Evolutionary conservation across 2,888 invertebrate species (phyloP).

Genomic region (Myopa testacea): DNA sequence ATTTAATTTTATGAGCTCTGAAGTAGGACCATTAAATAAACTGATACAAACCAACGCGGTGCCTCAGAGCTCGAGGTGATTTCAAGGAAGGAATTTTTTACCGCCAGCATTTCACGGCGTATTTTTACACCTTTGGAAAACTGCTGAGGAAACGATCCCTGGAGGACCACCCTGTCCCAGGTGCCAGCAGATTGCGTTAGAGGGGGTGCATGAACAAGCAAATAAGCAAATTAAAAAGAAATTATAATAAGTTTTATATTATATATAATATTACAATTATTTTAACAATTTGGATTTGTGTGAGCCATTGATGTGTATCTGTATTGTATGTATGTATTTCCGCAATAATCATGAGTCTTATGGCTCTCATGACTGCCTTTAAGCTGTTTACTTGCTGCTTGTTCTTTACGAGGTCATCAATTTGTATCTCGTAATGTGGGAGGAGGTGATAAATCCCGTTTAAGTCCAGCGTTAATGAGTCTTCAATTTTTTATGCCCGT

Average conservation of each 20-base stretch:
- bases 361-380: conserved; percentile 21
- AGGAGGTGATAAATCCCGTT: conserved; percentile 62
- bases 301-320: neutral
- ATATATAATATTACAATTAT: neutral
- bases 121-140: conserved; percentile 28
- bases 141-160: neutral
- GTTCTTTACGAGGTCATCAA: conserved; percentile 32
- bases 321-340: neutral
- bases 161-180: conserved; percentile 1
- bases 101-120: conserved; percentile 19
- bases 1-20: conserved; percentile 56
- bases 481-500: conserved; percentile 46
- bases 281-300: neutral
- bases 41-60: conserved; percentile 42
- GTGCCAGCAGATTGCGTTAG: neutral
- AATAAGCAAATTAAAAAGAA: neutral
- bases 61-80: neutral
- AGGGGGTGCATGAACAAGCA: neutral
- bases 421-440: conserved; percentile 53
- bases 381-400: conserved; percentile 8
- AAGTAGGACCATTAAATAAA: conserved; percentile 57
- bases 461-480: conserved; percentile 61
- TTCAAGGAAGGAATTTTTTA: conserved; percentile 11
- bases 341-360: neutral
- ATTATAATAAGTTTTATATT: neutral